Conservation (phyloP, 2,113 vertebrate species). For the Papio anubis region DNA sequence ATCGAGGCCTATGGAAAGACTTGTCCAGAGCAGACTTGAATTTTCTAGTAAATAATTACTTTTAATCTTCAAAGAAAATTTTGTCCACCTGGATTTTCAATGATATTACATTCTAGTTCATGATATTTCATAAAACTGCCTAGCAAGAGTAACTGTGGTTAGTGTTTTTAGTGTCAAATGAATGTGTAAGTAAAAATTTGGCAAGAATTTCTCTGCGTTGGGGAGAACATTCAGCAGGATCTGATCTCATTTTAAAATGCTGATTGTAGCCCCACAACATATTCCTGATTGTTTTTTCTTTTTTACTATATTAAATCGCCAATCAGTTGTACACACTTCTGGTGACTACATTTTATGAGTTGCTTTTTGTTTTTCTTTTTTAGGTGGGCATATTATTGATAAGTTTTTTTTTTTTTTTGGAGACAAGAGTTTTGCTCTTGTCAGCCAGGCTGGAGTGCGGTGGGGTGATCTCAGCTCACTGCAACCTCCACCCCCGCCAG, state of each 20-base stretch:
- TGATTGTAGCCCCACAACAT: background rate
- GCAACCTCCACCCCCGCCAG: too few species aligned
- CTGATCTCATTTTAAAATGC: slow-evolving; percentile 27
- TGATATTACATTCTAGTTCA: background rate
- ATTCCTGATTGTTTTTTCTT: background rate
- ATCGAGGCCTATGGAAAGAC: background rate
- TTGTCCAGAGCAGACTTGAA: background rate
- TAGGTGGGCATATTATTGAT: background rate
- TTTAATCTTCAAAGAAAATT: background rate
- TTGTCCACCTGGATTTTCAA: background rate
- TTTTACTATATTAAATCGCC: background rate
- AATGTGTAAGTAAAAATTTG: background rate
- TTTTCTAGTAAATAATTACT: background rate
- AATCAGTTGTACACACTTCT: background rate
- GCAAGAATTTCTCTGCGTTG: background rate
- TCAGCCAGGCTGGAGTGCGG: too few species aligned
- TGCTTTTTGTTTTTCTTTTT: slow-evolving; percentile 29
- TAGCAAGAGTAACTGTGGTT: background rate
- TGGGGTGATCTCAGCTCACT: too few species aligned
- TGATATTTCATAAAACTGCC: slow-evolving; percentile 34
- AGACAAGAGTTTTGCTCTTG: too few species aligned
- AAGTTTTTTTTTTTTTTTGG: too few species aligned
- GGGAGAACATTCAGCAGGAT: background rate
- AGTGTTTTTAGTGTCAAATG: background rate
- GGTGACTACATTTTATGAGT: background rate